Evolutionary conservation across 1,140 invertebrate species (phyloP).

Genomic region (Zaprionus ghesquierei): DNA sequence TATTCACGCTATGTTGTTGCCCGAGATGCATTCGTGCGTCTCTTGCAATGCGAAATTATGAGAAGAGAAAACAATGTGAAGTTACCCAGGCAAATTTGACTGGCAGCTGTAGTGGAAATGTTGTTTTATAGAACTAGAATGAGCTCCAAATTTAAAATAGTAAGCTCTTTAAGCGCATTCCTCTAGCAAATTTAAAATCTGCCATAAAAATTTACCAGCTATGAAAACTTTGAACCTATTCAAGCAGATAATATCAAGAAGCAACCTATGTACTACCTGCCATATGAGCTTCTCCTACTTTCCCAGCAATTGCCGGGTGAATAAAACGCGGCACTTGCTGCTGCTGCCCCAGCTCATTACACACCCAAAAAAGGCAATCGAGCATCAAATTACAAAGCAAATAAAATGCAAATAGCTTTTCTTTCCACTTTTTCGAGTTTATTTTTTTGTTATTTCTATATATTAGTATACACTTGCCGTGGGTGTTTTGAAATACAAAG

Average conservation of each 20-base stretch:
- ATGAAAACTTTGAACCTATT: neutral
- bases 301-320: slow-evolving; percentile 9
- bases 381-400: slow-evolving; percentile 79
- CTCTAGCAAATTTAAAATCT: neutral
- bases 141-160: neutral
- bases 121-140: neutral
- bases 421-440: slow-evolving; percentile 26
- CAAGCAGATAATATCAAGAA: neutral
- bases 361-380: slow-evolving; percentile 78
- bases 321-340: slow-evolving; percentile 61
- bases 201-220: neutral
- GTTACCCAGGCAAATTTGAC: slow-evolving; percentile 2
- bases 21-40: slow-evolving; percentile 72
- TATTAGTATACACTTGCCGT: slow-evolving; percentile 1
- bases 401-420: slow-evolving; percentile 79
- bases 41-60: slow-evolving; percentile 53
- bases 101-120: slow-evolving; percentile 3
- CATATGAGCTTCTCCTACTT: slow-evolving; percentile 2
- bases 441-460: slow-evolving; percentile 28
- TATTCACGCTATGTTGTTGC: slow-evolving; percentile 54
- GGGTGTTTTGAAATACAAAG: neutral
- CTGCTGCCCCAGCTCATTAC: slow-evolving; percentile 73
- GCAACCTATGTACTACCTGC: neutral
- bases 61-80: slow-evolving; percentile 14
- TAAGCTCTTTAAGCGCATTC: neutral